These are phyloP conservation scores for Aythya baeri DNA, from an alignment of 2,113 vertebrate genomes.

Conservation along the genomic window DNA sequence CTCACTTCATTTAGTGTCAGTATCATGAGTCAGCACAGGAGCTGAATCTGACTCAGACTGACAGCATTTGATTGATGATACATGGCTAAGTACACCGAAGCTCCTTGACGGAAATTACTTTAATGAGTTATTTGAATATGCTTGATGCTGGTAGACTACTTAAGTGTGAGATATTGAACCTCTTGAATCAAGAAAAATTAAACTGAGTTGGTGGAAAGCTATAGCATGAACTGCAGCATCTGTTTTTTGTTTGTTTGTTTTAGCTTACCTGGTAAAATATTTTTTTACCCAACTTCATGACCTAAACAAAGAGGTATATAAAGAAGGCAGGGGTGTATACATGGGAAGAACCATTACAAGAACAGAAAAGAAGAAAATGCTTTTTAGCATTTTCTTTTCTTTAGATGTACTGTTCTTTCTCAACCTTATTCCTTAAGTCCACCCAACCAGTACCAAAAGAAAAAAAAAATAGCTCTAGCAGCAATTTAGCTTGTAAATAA, in stretches of 20 bases:
- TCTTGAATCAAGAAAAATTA: neutral
- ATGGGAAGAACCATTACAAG: neutral
- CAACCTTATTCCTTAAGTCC: neutral
- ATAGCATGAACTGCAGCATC: neutral
- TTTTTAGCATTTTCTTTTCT: neutral
- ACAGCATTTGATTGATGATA: constrained; percentile 1
- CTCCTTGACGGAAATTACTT: neutral
- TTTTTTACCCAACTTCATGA: neutral
- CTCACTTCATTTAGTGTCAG: neutral
- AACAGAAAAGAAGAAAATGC: neutral
- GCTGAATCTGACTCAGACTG: neutral
- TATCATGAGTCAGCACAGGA: constrained; percentile 18
- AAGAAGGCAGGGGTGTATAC: neutral
- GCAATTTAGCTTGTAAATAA: constrained; percentile 56
- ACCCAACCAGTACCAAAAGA: neutral
- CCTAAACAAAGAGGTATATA: neutral
- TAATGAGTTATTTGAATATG: constrained; percentile 24
- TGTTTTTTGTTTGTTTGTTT: neutral
- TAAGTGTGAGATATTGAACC: neutral
- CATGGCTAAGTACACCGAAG: neutral
- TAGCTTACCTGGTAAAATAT: neutral
- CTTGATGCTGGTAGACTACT: neutral
- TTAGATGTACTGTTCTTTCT: neutral
- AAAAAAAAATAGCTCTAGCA: neutral
- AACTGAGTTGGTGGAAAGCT: neutral